Evolutionary conservation across 2,113 vertebrate genomes (phyloP), one percentile per base, ranked within the genome.

Genomic region (Xyrauchen texanus): DNA sequence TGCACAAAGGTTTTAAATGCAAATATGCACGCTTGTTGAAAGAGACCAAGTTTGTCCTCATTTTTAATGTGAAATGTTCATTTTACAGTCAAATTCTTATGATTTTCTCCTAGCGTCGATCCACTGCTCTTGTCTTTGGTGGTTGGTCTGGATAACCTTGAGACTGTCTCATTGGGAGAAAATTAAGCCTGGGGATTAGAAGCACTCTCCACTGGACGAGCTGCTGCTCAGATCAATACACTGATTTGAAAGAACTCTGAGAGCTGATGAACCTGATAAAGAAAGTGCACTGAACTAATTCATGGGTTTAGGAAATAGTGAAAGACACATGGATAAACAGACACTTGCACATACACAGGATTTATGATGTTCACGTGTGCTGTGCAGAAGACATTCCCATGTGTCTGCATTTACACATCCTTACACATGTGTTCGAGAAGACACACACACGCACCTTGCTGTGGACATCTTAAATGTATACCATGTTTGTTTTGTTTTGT

Each of bases 161-260:
- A 90, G 79, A 78, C 68, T 82, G 71, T 70, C 78, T 85, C 82
- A 77, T 79, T 85, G 87, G 88, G 84, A 90, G 87, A 86, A 89
- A 90, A 92, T 88, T 84, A 84, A 89, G 78, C 85, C 74, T 64
- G 58, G 71, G 84, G 90, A 93, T 92, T 91, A 92, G 77, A 73
- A 66, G 64, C 80, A 67, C 86, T 86, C 85, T 84, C 83, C 77
- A 84, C 84, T 86, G 72, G 83, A 91, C 89, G 85, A 87, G 85
- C 63, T 82, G 42, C 83, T 64, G 34, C 79, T 80, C 80, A 85
- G 91, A 92, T 92, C 92, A 89, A 92, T 92, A 90, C 85, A 84
- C 85, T 86, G 88, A 90, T 92, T 90, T 90, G 86, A 89, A 86
- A 70, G 72, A 76, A 89, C 66, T 83, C 49, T 75, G 68, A 45